A percentile compares a stretch with the other conserved stretches of the same genome.
Evolutionary conservation across 2,113 vertebrate genomes (phyloP).

Genomic region (Ciconia boyciana): DNA sequence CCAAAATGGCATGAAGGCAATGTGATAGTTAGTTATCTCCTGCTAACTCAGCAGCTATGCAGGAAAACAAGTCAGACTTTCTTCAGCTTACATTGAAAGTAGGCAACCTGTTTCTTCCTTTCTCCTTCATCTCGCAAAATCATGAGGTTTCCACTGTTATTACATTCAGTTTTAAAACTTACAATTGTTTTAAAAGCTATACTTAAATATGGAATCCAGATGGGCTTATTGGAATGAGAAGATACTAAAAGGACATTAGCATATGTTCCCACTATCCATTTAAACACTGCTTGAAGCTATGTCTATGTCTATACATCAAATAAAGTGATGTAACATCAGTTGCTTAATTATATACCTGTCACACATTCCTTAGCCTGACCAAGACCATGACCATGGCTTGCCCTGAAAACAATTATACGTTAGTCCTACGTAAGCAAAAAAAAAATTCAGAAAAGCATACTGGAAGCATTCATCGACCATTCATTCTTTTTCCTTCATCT

Average conservation of each 20-base stretch:
- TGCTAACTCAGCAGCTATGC: background rate
- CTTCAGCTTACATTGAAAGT: background rate
- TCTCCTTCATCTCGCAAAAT: background rate
- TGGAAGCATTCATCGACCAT: background rate
- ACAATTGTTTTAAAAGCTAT: background rate
- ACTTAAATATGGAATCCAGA: background rate
- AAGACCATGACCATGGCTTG: background rate
- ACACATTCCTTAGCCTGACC: background rate
- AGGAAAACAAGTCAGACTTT: background rate
- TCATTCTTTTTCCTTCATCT: background rate
- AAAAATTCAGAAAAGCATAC: background rate
- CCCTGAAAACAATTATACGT: background rate
- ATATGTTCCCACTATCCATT: background rate
- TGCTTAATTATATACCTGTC: background rate
- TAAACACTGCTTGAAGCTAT: background rate
- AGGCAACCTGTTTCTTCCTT: background rate
- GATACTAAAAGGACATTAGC: background rate
- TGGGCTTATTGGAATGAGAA: background rate
- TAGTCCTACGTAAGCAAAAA: fast-evolving
- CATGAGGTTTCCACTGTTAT: background rate
- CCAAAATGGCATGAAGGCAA: background rate
- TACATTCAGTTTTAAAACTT: background rate
- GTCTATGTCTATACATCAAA: background rate
- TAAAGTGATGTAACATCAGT: background rate
- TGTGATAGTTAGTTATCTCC: background rate